These are phyloP conservation scores for Tragopan temminckii DNA, from an alignment of 2,797 vertebrate genomes.

Conservation along the genomic window DNA sequence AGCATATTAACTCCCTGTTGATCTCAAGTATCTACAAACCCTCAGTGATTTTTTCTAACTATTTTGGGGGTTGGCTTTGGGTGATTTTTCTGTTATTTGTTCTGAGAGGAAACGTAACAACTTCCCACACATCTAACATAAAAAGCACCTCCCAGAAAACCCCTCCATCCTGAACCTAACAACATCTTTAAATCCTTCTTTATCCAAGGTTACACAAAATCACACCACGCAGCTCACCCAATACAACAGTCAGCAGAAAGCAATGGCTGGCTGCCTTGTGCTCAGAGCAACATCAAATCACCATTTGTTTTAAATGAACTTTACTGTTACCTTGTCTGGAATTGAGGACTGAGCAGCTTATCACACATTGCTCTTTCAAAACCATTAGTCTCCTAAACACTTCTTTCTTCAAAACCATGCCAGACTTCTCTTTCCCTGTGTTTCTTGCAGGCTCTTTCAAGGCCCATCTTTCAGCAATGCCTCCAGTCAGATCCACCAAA, in stretches of 20 bases:
- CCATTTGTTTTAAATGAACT: neutral
- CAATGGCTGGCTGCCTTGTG: neutral
- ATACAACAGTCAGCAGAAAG: neutral
- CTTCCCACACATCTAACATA: neutral
- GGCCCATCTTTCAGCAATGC: slow-evolving; percentile 91
- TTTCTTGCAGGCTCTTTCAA: slow-evolving; percentile 73
- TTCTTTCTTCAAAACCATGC: slow-evolving; percentile 72
- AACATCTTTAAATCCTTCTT: neutral
- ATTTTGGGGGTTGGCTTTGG: neutral
- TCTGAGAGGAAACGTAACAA: neutral
- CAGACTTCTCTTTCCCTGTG: slow-evolving; percentile 52
- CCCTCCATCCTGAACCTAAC: neutral
- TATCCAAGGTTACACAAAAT: neutral
- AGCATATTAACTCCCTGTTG: neutral
- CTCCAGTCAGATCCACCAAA: slow-evolving; percentile 93
- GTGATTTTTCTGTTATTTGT: neutral
- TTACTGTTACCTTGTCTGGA: slow-evolving; percentile 82
- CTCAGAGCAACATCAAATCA: neutral
- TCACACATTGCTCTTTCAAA: slow-evolving; percentile 87
- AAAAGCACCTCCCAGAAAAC: neutral
- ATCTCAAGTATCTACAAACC: neutral
- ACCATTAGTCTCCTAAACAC: slow-evolving; percentile 84
- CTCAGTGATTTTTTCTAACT: neutral
- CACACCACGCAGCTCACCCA: neutral
- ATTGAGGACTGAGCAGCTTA: slow-evolving; percentile 92